Percentiles rank a stretch among this genome's conserved stretches.
Evolutionary conservation across 2,888 invertebrate genomes (phyloP).

Genomic region (Silvanus unidentatus): DNA sequence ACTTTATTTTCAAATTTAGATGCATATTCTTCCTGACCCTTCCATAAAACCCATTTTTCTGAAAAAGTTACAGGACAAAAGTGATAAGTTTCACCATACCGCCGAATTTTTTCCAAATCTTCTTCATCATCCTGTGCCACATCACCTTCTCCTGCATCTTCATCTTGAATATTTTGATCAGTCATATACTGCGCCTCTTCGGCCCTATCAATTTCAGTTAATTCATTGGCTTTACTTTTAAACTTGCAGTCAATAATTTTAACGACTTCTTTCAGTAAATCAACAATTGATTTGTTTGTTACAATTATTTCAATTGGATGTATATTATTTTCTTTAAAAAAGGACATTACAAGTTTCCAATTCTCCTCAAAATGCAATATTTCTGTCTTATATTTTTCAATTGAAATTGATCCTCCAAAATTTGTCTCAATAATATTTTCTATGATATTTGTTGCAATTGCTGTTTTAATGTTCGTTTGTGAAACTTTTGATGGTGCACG

Average conservation of each 20-base stretch:
- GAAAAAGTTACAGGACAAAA: constrained; percentile 60
- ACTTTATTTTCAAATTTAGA: constrained; percentile 51
- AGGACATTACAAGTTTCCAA: constrained; percentile 25
- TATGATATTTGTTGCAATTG: background rate
- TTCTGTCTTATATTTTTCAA: constrained; percentile 17
- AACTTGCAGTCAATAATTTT: constrained; percentile 34
- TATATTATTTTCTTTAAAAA: constrained; percentile 26
- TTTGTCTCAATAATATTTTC: constrained; percentile 20
- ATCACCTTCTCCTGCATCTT: constrained; percentile 36
- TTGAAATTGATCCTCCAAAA: constrained; percentile 6
- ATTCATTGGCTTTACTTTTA: constrained; percentile 45
- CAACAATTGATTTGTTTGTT: constrained; percentile 28
- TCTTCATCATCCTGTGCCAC: constrained; percentile 33
- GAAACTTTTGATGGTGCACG: constrained; percentile 24
- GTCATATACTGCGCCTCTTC: constrained; percentile 49
- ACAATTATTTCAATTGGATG: constrained; percentile 29
- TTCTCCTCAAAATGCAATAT: constrained; percentile 26
- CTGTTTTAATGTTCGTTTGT: constrained; percentile 6
- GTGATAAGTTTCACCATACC: constrained; percentile 53
- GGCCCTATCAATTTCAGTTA: constrained; percentile 48
- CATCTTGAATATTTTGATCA: constrained; percentile 43
- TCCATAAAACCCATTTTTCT: constrained; percentile 53
- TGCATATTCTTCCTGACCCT: constrained; percentile 54
- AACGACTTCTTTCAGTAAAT: constrained; percentile 35
- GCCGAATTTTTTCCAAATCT: constrained; percentile 32